Conservation (phyloP, 1,140 invertebrate genomes). For the Magallana gigas region DNA sequence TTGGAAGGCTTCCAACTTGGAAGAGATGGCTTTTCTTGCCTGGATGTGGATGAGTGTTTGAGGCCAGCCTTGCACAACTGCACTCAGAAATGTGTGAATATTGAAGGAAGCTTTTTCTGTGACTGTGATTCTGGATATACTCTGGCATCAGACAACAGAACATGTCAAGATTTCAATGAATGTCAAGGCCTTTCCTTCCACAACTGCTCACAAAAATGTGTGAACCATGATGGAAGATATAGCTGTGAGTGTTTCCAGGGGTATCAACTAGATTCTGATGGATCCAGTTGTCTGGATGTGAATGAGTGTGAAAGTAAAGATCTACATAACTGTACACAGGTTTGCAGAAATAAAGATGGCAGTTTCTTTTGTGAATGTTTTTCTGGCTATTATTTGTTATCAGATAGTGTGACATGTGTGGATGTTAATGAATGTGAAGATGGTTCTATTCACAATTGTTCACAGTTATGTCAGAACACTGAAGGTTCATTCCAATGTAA, state of each 20-base stretch:
- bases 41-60: neutral
- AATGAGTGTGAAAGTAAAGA: neutral
- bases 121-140: neutral
- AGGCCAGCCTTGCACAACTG: neutral
- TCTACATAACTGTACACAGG: neutral
- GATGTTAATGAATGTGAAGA: conserved; percentile 7
- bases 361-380: neutral
- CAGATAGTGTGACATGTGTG: neutral
- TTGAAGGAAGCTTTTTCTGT: neutral
- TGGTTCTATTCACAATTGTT: neutral
- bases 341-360: neutral
- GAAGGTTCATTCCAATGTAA: neutral
- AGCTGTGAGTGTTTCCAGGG: neutral
- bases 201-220: neutral
- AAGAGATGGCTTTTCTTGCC: neutral
- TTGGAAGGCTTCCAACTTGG: neutral
- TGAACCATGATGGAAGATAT: neutral
- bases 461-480: neutral
- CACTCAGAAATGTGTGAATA: neutral
- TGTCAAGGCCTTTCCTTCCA: neutral
- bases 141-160: neutral
- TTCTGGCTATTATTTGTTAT: neutral
- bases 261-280: neutral
- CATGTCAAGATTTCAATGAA: neutral
- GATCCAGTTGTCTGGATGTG: neutral